phyloP scores from a whole-genome alignment of 2,888 invertebrate species.

The Eilema sororculum region DNA sequence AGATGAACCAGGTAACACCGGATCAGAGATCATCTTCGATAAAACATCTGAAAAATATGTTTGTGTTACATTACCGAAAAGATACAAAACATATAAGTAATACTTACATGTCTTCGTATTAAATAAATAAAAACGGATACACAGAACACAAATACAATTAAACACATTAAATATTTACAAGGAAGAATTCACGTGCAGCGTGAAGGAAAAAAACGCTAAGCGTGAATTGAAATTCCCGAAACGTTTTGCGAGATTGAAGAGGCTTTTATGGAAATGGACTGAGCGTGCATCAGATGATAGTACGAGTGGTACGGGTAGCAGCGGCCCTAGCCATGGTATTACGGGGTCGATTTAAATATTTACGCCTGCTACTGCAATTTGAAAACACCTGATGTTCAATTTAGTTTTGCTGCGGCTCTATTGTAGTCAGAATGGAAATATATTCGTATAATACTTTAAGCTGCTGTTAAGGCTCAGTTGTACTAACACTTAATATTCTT shows the following conservation, averaged over 20 bases:
- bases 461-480: not conserved
- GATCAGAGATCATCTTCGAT: too few relatives aligned
- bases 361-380: conserved; percentile 74
- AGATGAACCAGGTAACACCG: too few relatives aligned
- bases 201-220: conserved; percentile 71
- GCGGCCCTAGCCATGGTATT: conserved; percentile 63
- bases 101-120: not conserved
- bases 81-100: not conserved
- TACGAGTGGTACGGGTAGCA: conserved; percentile 58
- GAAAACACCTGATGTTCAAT: conserved; percentile 76
- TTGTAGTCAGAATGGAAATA: conserved; percentile 54
- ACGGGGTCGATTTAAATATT: conserved; percentile 81
- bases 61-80: not conserved
- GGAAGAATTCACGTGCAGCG: conserved; percentile 51
- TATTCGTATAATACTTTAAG: conserved; percentile 45
- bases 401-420: conserved; percentile 54
- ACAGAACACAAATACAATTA: conserved; percentile 33
- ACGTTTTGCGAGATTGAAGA: conserved; percentile 86
- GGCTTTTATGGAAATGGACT: conserved; percentile 87
- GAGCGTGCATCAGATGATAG: conserved; percentile 80
- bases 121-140: not conserved
- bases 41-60: too few relatives aligned
- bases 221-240: conserved; percentile 85
- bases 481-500: too few relatives aligned
- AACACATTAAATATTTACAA: conserved; percentile 52